Base-by-base conservation (phyloP, 2,888 invertebrate genomes). In the Adelphocoris suturalis region DNA sequence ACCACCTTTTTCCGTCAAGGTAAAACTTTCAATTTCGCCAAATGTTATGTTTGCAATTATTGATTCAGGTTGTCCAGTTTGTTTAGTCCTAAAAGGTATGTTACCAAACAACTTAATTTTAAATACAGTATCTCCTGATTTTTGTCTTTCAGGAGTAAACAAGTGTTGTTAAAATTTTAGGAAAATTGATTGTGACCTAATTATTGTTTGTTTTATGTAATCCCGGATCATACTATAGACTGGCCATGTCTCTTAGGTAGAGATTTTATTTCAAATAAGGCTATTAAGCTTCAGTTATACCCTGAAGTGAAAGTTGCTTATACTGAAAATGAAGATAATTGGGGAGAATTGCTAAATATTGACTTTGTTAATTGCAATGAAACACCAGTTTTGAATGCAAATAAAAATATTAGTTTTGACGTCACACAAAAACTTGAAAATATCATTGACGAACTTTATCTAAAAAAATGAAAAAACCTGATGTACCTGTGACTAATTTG, bases 171-270 rank as follows among this genome's bases (percentile, higher is more conserved):
- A 1, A 80, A 28, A 37, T 80, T 27, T 28, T 80, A 46, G 80
- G 80, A 9, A 80, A 37, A 12, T 37, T 37, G n/a, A 80, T 9
- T 80, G 80, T 80, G 37, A 23, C n/a, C 12, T 80, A 5, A 3
- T 80, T 23, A 37, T 80, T 37, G 37, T 37, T 37, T 5, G 1
- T 80, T 80, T 37, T n/a, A 11, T 80, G 80, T 80, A n/a, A 46
- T 80, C 4, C 37, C 80, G 0, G n/a, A 37, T n/a, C 37, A 46
- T 28, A 80, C 80, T 28, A 13, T 80, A 13, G n/a, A n/a, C 7
- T 80, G 80, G 80, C n/a, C n/a, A n/a, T 80, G 80, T 37, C 80
- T 80, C n/a, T n/a, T 80, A 11, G 80, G 80, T 16, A 23, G 80
- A 80, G 80, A 80, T 80, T 80, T 80, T 80, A 37, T 80, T 80